Evolutionary conservation across 1,140 invertebrate species (phyloP), one percentile per base, ranked within the genome.

Genomic region (Papilio glaucus): DNA sequence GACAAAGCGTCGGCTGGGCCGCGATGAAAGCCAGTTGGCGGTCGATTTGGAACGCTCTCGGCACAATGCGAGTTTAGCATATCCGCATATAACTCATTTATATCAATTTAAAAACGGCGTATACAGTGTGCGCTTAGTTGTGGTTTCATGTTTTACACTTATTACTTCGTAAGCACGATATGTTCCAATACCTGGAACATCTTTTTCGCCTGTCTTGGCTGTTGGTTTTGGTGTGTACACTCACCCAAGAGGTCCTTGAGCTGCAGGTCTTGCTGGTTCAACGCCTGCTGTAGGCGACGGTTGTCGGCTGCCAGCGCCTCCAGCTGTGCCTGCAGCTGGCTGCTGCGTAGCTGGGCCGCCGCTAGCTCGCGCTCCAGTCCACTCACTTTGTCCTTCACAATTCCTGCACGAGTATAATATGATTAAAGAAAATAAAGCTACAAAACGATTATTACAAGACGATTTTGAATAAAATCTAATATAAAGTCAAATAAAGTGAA

Each of bases 181-280:
- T n/a, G n/a, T n/a, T n/a, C n/a, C n/a, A n/a, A n/a, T n/a, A n/a
- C n/a, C n/a, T n/a, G n/a, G n/a, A n/a, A n/a, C n/a, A n/a, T n/a
- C n/a, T n/a, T n/a, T n/a, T n/a, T n/a, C n/a, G n/a, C n/a, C n/a
- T n/a, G n/a, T n/a, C n/a, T n/a, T n/a, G n/a, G n/a, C n/a, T n/a
- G n/a, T n/a, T n/a, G n/a, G n/a, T n/a, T n/a, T n/a, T n/a, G n/a
- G 81, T 84, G 10, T 87, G 69, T 8, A 76, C 72, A 39, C 26
- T 93, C 90, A 9, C 91, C 76, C 0, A 93, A 73, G 33, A 87
- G 84, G 13, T 94, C 88, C 12, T 95, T 78, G 41, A 95, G 93
- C 18, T 87, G 70, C 1, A 81, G 83, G 18, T 85, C 86, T 45
- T 81, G 90, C 0, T 90, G 72, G 3, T 94, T 93, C 0, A 89